phyloP scores from a whole-genome alignment of 2,888 invertebrate species.

The Sabatieria punctata region DNA sequence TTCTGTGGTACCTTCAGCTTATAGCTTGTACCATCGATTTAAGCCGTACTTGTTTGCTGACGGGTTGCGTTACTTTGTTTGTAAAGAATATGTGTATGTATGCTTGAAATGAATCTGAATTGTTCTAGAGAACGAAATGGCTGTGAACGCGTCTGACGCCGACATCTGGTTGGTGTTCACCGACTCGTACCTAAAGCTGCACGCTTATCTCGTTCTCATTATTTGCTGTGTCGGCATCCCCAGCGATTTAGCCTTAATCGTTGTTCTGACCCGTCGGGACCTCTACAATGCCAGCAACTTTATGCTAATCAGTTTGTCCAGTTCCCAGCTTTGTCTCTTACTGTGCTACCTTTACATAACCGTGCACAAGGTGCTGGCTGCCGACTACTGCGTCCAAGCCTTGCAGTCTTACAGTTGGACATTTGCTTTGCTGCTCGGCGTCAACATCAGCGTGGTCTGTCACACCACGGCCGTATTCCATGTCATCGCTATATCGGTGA shows the following conservation, averaged over 20 bases:
- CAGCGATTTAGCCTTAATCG: background rate
- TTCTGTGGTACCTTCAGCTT: too few species aligned
- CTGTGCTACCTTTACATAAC: background rate
- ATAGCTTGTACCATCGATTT: too few species aligned
- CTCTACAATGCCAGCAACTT: background rate
- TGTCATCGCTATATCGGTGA: background rate
- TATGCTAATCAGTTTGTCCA: background rate
- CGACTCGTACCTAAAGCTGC: background rate
- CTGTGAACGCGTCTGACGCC: too few species aligned
- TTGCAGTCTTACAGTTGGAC: background rate
- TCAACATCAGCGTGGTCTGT: background rate
- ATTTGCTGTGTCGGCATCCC: background rate
- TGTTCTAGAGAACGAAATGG: too few species aligned
- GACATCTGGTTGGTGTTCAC: too few species aligned
- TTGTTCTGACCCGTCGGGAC: background rate
- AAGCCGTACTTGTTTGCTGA: too few species aligned
- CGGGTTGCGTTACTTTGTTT: too few species aligned
- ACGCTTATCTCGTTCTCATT: background rate
- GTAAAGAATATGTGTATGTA: too few species aligned
- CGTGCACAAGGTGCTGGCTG: background rate
- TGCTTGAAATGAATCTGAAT: too few species aligned
- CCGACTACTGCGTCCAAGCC: background rate
- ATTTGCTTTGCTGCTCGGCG: background rate
- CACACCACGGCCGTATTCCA: slow-evolving; percentile 3
- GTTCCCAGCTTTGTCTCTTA: background rate